Evolutionary conservation across 2,797 vertebrate species (phyloP).

Genomic region (Cossypha niveicapilla): DNA sequence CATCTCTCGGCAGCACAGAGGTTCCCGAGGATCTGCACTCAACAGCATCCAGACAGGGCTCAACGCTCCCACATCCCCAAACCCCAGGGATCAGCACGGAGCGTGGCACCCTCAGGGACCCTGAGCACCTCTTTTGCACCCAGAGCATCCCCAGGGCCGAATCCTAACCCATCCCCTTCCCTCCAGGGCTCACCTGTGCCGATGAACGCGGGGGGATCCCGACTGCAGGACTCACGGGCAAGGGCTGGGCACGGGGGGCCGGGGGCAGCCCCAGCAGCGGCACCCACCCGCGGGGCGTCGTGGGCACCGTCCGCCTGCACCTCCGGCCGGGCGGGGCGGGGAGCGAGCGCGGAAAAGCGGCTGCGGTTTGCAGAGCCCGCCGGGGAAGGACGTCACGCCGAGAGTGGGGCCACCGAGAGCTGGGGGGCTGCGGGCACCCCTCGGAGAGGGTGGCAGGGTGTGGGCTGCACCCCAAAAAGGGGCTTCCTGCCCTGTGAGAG

Average conservation of each 20-base stretch:
- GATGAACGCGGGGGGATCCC: accelerated
- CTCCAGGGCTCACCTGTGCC: neutral
- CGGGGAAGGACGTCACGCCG: neutral
- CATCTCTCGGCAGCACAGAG: neutral
- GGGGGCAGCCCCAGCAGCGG: neutral
- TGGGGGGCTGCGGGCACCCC: neutral
- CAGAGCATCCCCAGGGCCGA: neutral
- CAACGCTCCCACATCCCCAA: accelerated
- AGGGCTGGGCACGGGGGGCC: neutral
- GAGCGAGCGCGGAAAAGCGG: neutral
- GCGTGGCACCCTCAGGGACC: neutral
- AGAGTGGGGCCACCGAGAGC: neutral
- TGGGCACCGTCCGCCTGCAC: neutral
- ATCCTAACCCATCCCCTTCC: accelerated
- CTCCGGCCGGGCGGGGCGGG: neutral
- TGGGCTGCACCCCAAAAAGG: neutral
- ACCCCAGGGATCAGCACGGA: neutral
- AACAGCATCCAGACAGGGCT: neutral
- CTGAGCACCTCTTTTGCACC: neutral
- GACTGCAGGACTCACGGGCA: accelerated
- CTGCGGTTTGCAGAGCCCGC: neutral
- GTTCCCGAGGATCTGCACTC: neutral
- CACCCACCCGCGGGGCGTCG: neutral
- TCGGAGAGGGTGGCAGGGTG: accelerated
- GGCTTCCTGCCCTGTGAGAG: neutral